Evolutionary conservation across 2,888 invertebrate species (phyloP), one percentile per base, ranked within the genome.

Genomic region (Barypeithes pellucidus): DNA sequence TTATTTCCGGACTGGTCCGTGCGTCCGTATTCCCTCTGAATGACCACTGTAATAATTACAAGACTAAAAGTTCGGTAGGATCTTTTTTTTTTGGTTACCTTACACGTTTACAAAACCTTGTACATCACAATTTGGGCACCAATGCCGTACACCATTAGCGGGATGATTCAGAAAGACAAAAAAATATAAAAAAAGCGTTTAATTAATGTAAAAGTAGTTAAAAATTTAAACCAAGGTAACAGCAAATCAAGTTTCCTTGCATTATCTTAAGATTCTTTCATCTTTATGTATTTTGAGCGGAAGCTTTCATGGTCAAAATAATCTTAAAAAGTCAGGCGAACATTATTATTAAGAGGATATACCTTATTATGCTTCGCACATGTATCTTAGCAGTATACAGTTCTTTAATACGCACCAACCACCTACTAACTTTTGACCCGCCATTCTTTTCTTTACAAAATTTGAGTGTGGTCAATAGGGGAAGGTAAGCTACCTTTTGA

Each of bases 271-370:
- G 67, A 62, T 67, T 67, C 72, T 72, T 72, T 72, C 72, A 72
- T 72, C 61, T 72, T 72, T 62, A 67, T 72, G 72, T 72, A 62
- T 72, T 72, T 72, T 67, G 67, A 72, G 62, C 72, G 72, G 72
- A 72, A 72, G 72, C 67, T 67, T 61, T 72, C 72, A 72, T 72
- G 72, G 72, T 72, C 72, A 72, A 72, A 72, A 72, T 72, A 61
- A 67, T 72, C 43, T 67, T 67, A 29, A 61, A 72, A 72, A 54
- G 39, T 33, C 57, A 33, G 14, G 62, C 52, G 69, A 69, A 69
- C 41, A 60, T 62, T 47, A 18, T 5, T 4, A 33, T 47, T 66
- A 72, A 72, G 60, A 60, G 36, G 70, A 65, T 70, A 65, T 70
- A 45, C 62, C 69, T 9, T 2, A 18, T 16, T 43, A 5, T 33